A percentile compares a stretch with the other conserved stretches of the same genome.
Conservation (phyloP, 2,888 invertebrate genomes). For the Sceliomorpha sp. region DNA sequence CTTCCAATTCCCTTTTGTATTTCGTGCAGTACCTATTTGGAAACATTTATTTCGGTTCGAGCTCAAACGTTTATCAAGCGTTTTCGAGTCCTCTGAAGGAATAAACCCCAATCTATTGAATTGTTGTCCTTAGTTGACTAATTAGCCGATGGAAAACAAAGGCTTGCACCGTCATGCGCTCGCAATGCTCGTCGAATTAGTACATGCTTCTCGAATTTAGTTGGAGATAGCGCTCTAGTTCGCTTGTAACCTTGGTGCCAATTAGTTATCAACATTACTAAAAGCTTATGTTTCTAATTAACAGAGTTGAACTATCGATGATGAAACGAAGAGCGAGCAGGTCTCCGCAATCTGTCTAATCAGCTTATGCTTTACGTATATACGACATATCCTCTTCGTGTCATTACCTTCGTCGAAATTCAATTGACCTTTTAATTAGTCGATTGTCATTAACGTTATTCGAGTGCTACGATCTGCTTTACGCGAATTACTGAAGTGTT, state of each 20-base stretch:
- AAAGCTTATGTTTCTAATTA: constrained; percentile 74
- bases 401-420: constrained; percentile 64
- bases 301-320: constrained; percentile 74
- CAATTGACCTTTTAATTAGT: constrained; percentile 65
- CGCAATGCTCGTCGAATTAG: constrained; percentile 35
- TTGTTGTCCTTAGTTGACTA: constrained; percentile 39
- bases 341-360: constrained; percentile 18
- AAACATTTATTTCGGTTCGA: no score
- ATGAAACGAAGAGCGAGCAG: constrained; percentile 58
- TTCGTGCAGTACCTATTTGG: no score
- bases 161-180: constrained; percentile 14
- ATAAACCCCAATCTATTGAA: constrained; percentile 16
- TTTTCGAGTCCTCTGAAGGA: constrained; percentile 9
- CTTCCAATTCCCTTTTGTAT: no score
- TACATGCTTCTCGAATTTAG: constrained; percentile 37
- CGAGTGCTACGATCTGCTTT: constrained; percentile 12
- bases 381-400: constrained; percentile 52
- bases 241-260: constrained; percentile 71
- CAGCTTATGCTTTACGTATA: constrained; percentile 29
- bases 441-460: constrained; percentile 56
- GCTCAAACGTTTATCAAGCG: constrained; percentile 18
- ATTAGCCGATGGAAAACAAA: constrained; percentile 40
- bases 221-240: constrained; percentile 46
- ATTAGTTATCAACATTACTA: constrained; percentile 75
- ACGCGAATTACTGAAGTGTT: constrained; percentile 17